Evolutionary conservation across 2,888 invertebrate genomes (phyloP).

Genomic region (Formica aserva): DNA sequence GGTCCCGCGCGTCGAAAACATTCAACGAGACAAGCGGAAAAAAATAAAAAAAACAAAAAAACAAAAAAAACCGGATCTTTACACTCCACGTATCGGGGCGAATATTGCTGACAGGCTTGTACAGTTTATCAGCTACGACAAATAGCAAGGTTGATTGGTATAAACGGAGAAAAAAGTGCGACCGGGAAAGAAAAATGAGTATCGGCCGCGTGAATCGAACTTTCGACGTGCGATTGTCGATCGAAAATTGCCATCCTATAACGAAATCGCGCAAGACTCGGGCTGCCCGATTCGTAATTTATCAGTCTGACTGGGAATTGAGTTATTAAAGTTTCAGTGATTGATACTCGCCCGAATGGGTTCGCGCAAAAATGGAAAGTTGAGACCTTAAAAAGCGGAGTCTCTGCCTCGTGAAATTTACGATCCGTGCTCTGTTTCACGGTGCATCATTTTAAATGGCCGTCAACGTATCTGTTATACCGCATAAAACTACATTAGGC

Average conservation of each 20-base stretch:
- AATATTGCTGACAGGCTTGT: conserved; percentile 58
- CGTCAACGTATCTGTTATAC: neutral
- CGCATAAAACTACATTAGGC: neutral
- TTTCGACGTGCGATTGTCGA: conserved; percentile 44
- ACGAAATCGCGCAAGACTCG: conserved; percentile 48
- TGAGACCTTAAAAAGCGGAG: conserved; percentile 24
- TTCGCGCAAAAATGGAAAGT: conserved; percentile 41
- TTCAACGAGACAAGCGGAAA: conserved; percentile 49
- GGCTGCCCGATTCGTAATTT: conserved; percentile 39
- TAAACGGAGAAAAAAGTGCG: conserved; percentile 45
- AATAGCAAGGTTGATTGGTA: conserved; percentile 53
- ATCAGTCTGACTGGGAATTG: conserved; percentile 48
- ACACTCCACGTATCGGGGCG: conserved; percentile 47
- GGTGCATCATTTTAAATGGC: conserved; percentile 9
- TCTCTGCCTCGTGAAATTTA: conserved; percentile 30
- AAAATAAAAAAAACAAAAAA: conserved; percentile 36
- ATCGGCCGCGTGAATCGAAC: conserved; percentile 42
- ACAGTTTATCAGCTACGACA: conserved; percentile 58
- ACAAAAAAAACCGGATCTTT: conserved; percentile 44
- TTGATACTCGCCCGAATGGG: conserved; percentile 49
- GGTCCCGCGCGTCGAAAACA: conserved; percentile 57
- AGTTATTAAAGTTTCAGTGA: conserved; percentile 60
- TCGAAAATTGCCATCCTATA: conserved; percentile 48
- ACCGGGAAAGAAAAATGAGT: conserved; percentile 31
- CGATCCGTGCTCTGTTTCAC: neutral